These are phyloP conservation scores for Struthio camelus DNA, from an alignment of 2,113 vertebrate genomes.

Conservation along the genomic window DNA sequence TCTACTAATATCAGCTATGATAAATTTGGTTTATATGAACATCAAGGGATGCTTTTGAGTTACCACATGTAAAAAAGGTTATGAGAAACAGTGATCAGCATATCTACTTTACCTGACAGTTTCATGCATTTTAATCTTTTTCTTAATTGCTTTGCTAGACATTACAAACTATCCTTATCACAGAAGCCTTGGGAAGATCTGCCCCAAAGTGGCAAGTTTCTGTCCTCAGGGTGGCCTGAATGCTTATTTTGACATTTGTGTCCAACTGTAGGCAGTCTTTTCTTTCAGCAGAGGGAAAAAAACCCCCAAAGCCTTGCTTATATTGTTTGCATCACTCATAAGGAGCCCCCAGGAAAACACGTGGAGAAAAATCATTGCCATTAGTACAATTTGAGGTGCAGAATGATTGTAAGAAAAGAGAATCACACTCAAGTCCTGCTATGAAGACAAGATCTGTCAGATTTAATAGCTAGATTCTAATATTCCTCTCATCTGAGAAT, in stretches of 20 bases:
- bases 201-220: neutral
- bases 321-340: neutral
- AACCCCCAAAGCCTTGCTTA: neutral
- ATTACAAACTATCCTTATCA: neutral
- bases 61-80: neutral
- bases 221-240: neutral
- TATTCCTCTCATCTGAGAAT: constrained; percentile 8
- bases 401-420: neutral
- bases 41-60: neutral
- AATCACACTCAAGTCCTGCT: neutral
- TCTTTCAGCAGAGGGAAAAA: neutral
- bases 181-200: neutral
- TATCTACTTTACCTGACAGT: neutral
- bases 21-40: neutral
- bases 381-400: neutral
- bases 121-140: neutral
- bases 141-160: neutral
- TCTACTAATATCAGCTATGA: neutral
- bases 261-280: neutral
- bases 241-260: neutral
- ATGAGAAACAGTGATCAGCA: neutral
- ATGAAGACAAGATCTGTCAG: neutral
- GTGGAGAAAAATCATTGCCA: neutral
- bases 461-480: neutral
- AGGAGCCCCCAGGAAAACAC: neutral